Conservation (phyloP, 2,113 vertebrate species). For the Trachemys scripta region DNA sequence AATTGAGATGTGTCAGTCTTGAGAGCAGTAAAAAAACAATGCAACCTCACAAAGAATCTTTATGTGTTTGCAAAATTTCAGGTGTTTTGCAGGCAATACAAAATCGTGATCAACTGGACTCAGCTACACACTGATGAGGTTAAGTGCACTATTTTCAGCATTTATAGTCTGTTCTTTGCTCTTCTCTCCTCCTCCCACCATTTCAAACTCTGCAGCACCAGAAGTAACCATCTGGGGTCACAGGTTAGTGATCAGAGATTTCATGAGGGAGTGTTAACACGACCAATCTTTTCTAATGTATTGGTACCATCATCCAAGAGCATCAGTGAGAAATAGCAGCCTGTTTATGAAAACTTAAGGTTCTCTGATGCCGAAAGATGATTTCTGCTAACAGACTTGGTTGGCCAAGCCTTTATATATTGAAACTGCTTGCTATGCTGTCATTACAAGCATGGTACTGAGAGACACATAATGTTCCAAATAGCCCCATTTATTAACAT, state of each 20-base stretch:
- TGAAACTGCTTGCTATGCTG: background rate
- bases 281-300: conserved; percentile 30
- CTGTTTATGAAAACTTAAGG: conserved; percentile 56
- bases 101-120: background rate
- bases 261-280: conserved; percentile 41
- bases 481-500: background rate
- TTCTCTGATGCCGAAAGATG: conserved; percentile 12
- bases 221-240: conserved; percentile 62
- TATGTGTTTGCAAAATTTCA: rapidly evolving
- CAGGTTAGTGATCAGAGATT: conserved; percentile 57
- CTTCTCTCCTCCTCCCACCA: background rate
- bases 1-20: background rate
- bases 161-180: background rate
- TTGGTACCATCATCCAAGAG: conserved; percentile 25
- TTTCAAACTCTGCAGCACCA: conserved; percentile 50
- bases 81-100: background rate
- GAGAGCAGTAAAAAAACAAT: rapidly evolving
- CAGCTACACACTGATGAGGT: background rate
- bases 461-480: background rate
- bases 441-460: background rate
- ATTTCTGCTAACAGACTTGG: background rate
- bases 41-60: rapidly evolving
- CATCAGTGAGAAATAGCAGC: background rate
- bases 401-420: background rate
- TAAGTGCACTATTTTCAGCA: background rate